Conservation (phyloP, 1,140 invertebrate genomes). For the Lordiphosa collinella region DNA sequence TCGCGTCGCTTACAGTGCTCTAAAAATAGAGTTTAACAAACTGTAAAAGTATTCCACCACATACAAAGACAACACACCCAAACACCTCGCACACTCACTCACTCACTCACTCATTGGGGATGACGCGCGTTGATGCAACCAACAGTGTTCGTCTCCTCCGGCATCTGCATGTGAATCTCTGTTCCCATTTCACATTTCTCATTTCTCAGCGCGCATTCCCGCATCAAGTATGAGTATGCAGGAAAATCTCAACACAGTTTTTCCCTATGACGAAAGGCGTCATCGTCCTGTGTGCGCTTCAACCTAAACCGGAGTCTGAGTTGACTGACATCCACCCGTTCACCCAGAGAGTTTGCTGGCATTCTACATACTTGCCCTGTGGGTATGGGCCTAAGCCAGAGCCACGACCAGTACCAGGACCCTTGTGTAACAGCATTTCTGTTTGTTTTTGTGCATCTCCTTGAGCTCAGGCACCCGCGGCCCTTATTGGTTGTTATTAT, state of each 20-base stretch:
- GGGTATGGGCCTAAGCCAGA: slow-evolving; percentile 23
- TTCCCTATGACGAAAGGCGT: slow-evolving; percentile 39
- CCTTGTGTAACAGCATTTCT: slow-evolving; percentile 54
- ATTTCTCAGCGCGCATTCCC: slow-evolving; percentile 6
- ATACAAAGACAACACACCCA: slow-evolving; percentile 55
- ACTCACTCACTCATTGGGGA: slow-evolving; percentile 27
- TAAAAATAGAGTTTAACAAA: slow-evolving; percentile 77
- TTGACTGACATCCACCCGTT: slow-evolving; percentile 27
- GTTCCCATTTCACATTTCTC: slow-evolving; percentile 11
- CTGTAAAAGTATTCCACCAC: slow-evolving; percentile 76
- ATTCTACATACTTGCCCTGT: slow-evolving; percentile 11
- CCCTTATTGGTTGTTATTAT: not conserved
- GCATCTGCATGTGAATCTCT: not conserved
- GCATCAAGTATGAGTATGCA: slow-evolving; percentile 26
- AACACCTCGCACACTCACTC: slow-evolving; percentile 19
- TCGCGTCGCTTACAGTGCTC: slow-evolving; percentile 46
- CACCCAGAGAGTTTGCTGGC: too few relatives aligned
- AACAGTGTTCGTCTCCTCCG: not conserved
- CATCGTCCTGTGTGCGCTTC: too few relatives aligned
- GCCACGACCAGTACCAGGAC: slow-evolving; percentile 43
- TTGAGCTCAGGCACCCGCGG: slow-evolving; percentile 14
- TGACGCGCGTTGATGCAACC: slow-evolving; percentile 45
- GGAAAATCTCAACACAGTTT: slow-evolving; percentile 64
- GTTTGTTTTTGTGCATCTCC: slow-evolving; percentile 59
- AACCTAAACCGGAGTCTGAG: too few relatives aligned